Base-by-base conservation (phyloP, 2,888 invertebrate species). In the Tetranychus piercei region DNA sequence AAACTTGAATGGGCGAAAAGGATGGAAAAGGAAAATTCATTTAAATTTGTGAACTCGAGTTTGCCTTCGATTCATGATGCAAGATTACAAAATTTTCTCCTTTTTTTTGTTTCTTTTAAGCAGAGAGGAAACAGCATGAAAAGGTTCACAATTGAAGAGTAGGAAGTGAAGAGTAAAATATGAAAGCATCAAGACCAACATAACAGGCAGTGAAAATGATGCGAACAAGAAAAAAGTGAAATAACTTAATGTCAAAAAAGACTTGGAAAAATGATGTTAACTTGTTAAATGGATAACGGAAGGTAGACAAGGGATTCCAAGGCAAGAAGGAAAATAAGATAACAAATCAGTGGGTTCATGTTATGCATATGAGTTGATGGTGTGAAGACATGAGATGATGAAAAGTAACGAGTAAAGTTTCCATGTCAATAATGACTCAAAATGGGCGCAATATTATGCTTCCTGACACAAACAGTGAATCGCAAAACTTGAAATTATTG, bases 271-370 rank as follows among this genome's bases (percentile, higher is more conserved):
- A 55, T 55, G 55, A 55, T 55, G 55, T 55, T 55, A 55, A 55
- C 55, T 55, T 55, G 55, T 55, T 55, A 55, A 55, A 55, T 55
- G 55, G 55, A 55, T 55, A 55, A 55, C 55, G 55, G 55, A 55
- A 55, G 55, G 55, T 55, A 55, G 15, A 15, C 9, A 55, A 15
- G 55, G 15, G 55, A 55, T 55, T 15, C 55, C 9, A 55, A 55
- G 55, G 55, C 11, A 55, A 55, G 3, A 9, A 15, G 15, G 5
- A 55, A 15, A 55, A 55, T 15, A 55, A 7, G 15, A 55, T 55
- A 55, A 55, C 55, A 55, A 55, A 55, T 15, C 15, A 55, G 9
- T 55, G 15, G 9, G 9, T 55, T 55, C 55, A 55, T 55, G 55
- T 55, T 55, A 55, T 55, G 55, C 55, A 55, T 55, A 55, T 55